Evolutionary conservation across 2,113 vertebrate genomes (phyloP).

Genomic region (Reinhardtius hippoglossoides): DNA sequence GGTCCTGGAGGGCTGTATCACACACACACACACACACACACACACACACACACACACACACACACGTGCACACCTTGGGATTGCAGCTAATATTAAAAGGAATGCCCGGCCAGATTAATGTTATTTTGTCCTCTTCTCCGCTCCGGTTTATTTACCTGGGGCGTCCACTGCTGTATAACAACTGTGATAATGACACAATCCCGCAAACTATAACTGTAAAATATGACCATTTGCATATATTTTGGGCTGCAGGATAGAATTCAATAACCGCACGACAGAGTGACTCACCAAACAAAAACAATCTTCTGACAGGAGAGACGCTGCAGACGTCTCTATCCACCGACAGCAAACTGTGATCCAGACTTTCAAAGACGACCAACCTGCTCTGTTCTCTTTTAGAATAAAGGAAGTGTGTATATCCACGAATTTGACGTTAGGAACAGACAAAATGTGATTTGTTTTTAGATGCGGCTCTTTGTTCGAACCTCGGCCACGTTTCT

Average conservation of each 20-base stretch:
- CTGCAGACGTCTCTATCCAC: neutral
- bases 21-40: constrained; percentile 11
- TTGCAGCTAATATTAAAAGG: constrained; percentile 50
- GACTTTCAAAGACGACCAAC: constrained; percentile 5
- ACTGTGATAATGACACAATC: constrained; percentile 21
- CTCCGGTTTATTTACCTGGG: constrained; percentile 48
- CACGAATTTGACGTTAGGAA: constrained; percentile 1
- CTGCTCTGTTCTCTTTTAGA: constrained; percentile 2
- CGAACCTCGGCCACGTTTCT: neutral
- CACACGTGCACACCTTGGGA: constrained; percentile 10
- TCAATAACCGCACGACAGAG: neutral
- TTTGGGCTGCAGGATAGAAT: constrained; percentile 1
- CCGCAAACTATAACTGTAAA: constrained; percentile 19
- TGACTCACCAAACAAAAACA: constrained; percentile 1
- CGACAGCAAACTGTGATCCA: constrained; percentile 4
- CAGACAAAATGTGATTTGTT: neutral
- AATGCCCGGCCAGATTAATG: constrained; percentile 52
- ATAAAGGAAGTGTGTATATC: constrained; percentile 3
- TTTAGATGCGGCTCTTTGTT: neutral
- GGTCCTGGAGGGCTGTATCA: constrained; percentile 44
- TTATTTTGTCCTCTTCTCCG: constrained; percentile 51
- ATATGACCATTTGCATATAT: neutral
- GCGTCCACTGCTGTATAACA: constrained; percentile 41
- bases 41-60: neutral
- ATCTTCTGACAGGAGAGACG: neutral